Percentiles rank a stretch among this genome's conserved stretches.
Evolutionary conservation across 2,113 vertebrate species (phyloP).

Genomic region (Macrotus californicus): DNA sequence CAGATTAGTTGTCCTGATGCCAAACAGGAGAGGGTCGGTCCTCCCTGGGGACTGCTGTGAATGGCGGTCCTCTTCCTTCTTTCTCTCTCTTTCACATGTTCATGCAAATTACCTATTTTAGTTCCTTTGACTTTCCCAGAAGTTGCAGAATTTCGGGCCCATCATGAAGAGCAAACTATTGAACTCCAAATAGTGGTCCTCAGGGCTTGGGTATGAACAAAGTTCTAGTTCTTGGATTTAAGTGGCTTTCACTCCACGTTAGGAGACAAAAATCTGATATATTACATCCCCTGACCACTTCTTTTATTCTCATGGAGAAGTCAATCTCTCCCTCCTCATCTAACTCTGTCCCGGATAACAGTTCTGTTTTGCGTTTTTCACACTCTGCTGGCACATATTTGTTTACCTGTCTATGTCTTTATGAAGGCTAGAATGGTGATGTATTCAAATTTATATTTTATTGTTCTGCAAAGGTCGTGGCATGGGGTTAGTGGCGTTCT

Average conservation of each 20-base stretch:
- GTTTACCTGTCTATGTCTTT: background rate
- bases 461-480: background rate
- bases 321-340: background rate
- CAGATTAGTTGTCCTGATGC: conserved; percentile 38
- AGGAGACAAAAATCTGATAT: background rate
- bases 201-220: background rate
- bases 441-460: background rate
- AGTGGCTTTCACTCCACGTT: background rate
- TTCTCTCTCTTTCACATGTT: background rate
- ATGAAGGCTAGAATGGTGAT: background rate
- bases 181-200: background rate
- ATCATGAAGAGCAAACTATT: background rate
- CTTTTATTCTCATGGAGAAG: background rate
- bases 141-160: background rate
- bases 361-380: background rate
- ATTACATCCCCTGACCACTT: background rate
- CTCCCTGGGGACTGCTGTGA: conserved; percentile 14
- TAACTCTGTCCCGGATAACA: background rate
- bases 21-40: conserved; percentile 48
- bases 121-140: background rate
- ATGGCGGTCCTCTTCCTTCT: background rate
- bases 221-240: background rate
- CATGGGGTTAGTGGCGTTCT: background rate
- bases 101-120: conserved; percentile 14
- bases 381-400: background rate